Percentiles rank a stretch among this genome's conserved stretches.
Conservation (phyloP, 2,113 vertebrate species). For the Boleophthalmus pectinirostris region DNA sequence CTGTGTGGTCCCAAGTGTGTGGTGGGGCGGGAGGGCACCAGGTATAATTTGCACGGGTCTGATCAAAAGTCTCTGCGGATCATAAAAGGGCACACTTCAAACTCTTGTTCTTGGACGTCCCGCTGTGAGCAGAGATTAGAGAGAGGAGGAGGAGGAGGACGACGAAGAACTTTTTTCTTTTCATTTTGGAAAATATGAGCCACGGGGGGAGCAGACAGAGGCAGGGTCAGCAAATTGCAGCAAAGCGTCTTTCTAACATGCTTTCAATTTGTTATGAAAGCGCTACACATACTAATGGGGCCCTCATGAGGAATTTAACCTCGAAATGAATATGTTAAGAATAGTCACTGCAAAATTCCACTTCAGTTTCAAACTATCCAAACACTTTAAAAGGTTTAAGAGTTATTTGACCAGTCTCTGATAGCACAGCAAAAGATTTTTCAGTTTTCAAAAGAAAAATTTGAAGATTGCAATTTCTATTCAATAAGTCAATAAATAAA, state of each 20-base stretch:
- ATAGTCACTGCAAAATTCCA: neutral
- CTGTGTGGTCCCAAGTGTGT: neutral
- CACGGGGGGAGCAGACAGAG: neutral
- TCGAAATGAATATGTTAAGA: neutral
- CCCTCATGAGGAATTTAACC: neutral
- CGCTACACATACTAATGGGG: neutral
- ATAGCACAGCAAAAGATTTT: neutral
- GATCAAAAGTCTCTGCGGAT: conserved; percentile 29
- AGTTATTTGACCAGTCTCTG: neutral
- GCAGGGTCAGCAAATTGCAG: neutral
- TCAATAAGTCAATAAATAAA: too few species aligned
- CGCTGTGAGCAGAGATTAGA: conserved; percentile 31
- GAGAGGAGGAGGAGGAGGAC: neutral
- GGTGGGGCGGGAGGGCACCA: neutral
- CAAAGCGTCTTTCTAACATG: neutral
- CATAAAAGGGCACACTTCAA: conserved; percentile 46
- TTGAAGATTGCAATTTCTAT: too few species aligned
- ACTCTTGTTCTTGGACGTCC: conserved; percentile 16
- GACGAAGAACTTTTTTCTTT: neutral
- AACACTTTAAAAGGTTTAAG: neutral
- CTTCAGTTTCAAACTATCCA: neutral
- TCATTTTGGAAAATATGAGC: conserved; percentile 18
- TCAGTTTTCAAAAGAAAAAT: too few species aligned
- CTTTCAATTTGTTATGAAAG: neutral
- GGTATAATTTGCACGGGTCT: conserved; percentile 37